Conservation (phyloP, 2,113 vertebrate species). For the Hyla sarda region DNA sequence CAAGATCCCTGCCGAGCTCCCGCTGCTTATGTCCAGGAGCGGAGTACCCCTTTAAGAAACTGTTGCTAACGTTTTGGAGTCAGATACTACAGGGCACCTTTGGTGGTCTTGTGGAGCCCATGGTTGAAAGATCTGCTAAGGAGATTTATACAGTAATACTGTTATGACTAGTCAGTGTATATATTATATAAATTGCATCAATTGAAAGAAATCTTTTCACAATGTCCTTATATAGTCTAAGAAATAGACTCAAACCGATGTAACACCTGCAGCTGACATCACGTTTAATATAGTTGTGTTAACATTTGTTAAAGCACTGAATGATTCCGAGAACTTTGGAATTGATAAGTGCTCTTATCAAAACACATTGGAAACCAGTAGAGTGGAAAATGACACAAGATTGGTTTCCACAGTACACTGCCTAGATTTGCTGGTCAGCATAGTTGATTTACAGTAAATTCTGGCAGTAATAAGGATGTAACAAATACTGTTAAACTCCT, state of each 20-base stretch:
- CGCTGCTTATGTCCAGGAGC: too few relatives aligned
- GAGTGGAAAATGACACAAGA: slow-evolving; percentile 77
- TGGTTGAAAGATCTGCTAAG: too few relatives aligned
- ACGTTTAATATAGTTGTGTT: slow-evolving; percentile 40
- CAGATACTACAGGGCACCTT: too few relatives aligned
- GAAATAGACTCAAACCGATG: not conserved
- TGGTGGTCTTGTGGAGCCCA: too few relatives aligned
- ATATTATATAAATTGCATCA: too few relatives aligned
- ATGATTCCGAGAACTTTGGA: slow-evolving; percentile 61
- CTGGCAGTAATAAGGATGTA: slow-evolving; percentile 3
- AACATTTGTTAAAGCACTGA: slow-evolving; percentile 62
- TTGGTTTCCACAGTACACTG: slow-evolving; percentile 70
- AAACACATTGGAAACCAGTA: slow-evolving; percentile 74
- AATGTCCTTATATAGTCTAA: not conserved
- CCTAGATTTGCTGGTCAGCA: slow-evolving; percentile 67
- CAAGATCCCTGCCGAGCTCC: too few relatives aligned
- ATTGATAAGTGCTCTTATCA: slow-evolving; percentile 68
- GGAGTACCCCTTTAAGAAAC: too few relatives aligned
- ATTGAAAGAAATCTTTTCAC: not conserved
- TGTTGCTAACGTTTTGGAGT: too few relatives aligned
- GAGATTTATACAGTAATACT: too few relatives aligned
- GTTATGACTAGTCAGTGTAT: too few relatives aligned
- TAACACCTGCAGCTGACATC: not conserved
- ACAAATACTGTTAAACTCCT: slow-evolving; percentile 56
- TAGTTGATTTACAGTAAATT: slow-evolving; percentile 59